Percentiles rank a stretch among this genome's conserved stretches.
Conservation (phyloP, 2,888 invertebrate species). For the Lutraria lutraria region DNA sequence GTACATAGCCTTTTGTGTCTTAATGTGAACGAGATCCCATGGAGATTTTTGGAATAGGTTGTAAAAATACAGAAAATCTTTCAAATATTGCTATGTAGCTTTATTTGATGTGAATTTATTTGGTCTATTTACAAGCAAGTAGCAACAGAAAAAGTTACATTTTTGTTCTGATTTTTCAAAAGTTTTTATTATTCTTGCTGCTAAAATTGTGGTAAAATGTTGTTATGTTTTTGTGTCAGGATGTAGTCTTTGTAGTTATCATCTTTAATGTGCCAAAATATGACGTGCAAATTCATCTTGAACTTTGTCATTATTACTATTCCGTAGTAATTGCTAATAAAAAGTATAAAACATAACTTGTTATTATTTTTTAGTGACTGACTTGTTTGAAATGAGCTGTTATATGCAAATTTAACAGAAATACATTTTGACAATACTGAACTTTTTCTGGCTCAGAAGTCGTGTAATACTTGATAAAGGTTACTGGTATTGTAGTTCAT, state of each 20-base stretch:
- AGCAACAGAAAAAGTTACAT: background rate
- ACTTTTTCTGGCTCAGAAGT: too few relatives aligned
- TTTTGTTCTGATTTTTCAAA: background rate
- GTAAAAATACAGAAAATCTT: background rate
- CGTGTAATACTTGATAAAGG: too few relatives aligned
- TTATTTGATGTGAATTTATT: background rate
- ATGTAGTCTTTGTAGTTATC: constrained; percentile 13
- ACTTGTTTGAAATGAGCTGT: background rate
- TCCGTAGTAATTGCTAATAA: constrained; percentile 25
- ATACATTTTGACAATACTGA: too few relatives aligned
- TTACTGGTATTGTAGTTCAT: too few relatives aligned
- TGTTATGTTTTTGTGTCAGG: background rate
- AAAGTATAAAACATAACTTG: background rate
- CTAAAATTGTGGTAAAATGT: background rate
- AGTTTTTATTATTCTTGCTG: background rate
- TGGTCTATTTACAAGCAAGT: background rate
- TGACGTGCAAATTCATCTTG: constrained; percentile 18
- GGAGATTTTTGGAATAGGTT: background rate
- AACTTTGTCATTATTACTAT: constrained; percentile 19
- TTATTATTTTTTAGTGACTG: background rate
- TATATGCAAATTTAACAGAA: too few relatives aligned
- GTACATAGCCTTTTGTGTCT: background rate
- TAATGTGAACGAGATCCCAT: background rate
- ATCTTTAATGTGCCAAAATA: constrained; percentile 12
- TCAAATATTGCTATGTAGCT: background rate